Evolutionary conservation across 2,113 vertebrate species (phyloP).

Genomic region (Meles meles): DNA sequence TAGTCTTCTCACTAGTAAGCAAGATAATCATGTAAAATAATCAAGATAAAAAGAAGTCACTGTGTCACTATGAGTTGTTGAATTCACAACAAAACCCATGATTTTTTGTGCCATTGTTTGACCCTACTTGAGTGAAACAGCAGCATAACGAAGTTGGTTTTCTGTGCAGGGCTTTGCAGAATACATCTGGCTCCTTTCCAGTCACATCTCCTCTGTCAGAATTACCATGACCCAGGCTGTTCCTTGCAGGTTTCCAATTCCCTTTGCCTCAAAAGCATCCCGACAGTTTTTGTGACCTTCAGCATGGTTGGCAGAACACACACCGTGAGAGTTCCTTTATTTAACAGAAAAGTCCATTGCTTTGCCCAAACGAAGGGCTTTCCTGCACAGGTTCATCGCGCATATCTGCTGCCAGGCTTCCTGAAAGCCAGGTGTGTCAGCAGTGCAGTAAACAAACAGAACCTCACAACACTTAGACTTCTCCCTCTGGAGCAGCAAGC

Average conservation of each 20-base stretch:
- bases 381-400: not conserved
- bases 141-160: not conserved
- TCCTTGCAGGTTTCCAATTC: not conserved
- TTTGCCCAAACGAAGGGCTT: not conserved
- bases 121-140: not conserved
- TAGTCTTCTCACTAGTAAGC: not conserved
- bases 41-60: not conserved
- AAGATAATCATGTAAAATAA: not conserved
- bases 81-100: not conserved
- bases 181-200: not conserved
- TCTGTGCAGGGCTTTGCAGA: not conserved
- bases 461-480: not conserved
- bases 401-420: not conserved
- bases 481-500: not conserved
- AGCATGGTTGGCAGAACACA: not conserved
- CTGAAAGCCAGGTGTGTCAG: not conserved
- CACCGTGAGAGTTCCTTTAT: not conserved
- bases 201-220: not conserved
- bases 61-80: not conserved
- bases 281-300: constrained; percentile 10
- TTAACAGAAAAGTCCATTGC: not conserved
- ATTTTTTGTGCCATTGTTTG: not conserved
- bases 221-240: not conserved
- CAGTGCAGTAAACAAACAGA: not conserved
- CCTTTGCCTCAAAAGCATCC: not conserved